Conservation (phyloP, 1,140 invertebrate species). For the Pachypeltis micranthus region DNA sequence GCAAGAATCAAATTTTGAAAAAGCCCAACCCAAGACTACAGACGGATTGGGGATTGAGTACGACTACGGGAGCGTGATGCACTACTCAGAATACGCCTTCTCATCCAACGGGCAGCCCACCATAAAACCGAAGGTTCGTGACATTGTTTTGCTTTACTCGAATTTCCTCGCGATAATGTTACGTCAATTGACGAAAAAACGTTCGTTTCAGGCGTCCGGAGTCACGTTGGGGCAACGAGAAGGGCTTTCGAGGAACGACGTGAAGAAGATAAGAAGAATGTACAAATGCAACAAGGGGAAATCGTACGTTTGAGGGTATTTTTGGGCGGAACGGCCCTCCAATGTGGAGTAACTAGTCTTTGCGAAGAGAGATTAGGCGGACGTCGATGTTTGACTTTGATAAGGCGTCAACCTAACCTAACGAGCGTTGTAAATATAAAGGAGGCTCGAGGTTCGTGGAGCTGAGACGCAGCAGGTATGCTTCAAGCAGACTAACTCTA, state of each 20-base stretch:
- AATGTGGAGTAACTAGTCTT: too few species aligned
- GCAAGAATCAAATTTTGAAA: conserved; percentile 55
- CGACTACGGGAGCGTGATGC: conserved; percentile 74
- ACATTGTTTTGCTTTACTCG: background rate
- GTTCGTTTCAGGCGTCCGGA: conserved; percentile 29
- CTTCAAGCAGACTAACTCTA: too few species aligned
- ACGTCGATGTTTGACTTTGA: too few species aligned
- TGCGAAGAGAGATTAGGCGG: too few species aligned
- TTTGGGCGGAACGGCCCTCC: too few species aligned
- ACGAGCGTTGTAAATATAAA: too few species aligned
- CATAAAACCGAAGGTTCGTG: conserved; percentile 46
- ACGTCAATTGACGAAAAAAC: background rate
- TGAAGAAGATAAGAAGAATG: conserved; percentile 61
- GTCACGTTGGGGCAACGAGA: conserved; percentile 49
- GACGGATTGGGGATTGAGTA: conserved; percentile 53
- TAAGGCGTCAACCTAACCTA: too few species aligned
- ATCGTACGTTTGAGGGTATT: conserved; percentile 1
- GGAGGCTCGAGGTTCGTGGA: too few species aligned
- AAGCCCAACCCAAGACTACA: conserved; percentile 42
- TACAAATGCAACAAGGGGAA: conserved; percentile 49
- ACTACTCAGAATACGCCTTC: conserved; percentile 69
- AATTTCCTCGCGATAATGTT: background rate
- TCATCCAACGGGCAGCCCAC: conserved; percentile 57
- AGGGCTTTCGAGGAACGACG: conserved; percentile 56
- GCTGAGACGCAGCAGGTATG: too few species aligned